Base-by-base conservation (phyloP, 1,140 invertebrate species). In the Drosophila tropicalis region DNA sequence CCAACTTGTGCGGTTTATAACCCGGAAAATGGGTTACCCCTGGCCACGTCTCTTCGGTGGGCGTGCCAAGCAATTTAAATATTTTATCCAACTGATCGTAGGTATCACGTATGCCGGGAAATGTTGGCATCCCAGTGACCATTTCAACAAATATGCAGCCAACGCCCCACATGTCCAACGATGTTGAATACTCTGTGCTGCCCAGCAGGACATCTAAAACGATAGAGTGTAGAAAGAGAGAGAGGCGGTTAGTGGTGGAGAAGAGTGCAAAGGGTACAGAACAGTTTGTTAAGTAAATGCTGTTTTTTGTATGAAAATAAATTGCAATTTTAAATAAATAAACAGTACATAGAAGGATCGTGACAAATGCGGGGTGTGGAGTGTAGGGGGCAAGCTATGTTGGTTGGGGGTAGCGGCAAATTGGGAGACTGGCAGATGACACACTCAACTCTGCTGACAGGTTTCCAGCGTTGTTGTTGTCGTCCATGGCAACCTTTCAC, bases 61-160 rank as follows among this genome's bases (percentile, higher is more conserved):
- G 98, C 55, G 97, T 98, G 64, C 98, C 98, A 76, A 98, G 94
- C 77, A 98, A 95, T 94, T 97, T 97, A 93, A 99, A 99, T 93
- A 99, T 99, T 93, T 98, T 98, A 93, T 99, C 97, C 76, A 99
- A 94, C 92, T 99, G 98, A 94, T 99, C 98, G 91, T 96, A 96
- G 22, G 97, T 97, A 93, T 99, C 98, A 85, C 98, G 95, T 84
- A 98, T 97, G 64, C 98, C 98, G 60, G 98, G 98, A 93, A 99
- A 99, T 73, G 98, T 97, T 41, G 98, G 97, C 90, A 97, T 94
- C n/a, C 98, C 98, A 68, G 97, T 98, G 70, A 99, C 95, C 97
- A 99, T 99, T 93, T 99, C 98, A 47, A 98, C 96, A 93, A 99
- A 99, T 92, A 99, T 99, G 93, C 98, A 99, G 25, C 98, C 98